A percentile compares a stretch with the other conserved stretches of the same genome.
phyloP scores from a whole-genome alignment of 2,797 vertebrate species.

The Danio aesculapii region DNA sequence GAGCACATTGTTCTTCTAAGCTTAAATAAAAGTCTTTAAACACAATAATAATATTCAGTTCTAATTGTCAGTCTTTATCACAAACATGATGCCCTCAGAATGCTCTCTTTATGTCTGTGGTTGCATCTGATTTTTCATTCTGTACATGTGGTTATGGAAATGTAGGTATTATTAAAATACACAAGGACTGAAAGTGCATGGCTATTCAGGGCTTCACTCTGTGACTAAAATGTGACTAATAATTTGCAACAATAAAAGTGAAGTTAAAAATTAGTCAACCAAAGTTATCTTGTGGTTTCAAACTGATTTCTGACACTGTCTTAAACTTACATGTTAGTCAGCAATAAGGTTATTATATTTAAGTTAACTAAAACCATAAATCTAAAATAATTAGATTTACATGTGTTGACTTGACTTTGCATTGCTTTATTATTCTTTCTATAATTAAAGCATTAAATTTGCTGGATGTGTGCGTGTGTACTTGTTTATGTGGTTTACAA shows the following conservation, averaged over 20 bases:
- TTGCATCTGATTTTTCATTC: not conserved
- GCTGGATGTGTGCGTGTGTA: too few species aligned
- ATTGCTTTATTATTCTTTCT: too few species aligned
- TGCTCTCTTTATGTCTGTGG: not conserved
- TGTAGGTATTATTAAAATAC: not conserved
- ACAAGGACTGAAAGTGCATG: not conserved
- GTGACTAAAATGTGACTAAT: not conserved
- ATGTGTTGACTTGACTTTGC: too few species aligned
- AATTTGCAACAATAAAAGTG: not conserved
- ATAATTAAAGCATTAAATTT: too few species aligned
- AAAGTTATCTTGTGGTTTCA: too few species aligned
- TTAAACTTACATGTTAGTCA: not conserved
- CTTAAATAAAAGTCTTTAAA: conserved; percentile 70
- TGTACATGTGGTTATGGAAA: not conserved
- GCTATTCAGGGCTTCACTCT: not conserved
- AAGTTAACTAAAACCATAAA: too few species aligned
- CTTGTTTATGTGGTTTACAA: too few species aligned
- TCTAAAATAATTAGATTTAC: too few species aligned
- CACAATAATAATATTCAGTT: conserved; percentile 27
- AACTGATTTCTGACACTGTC: too few species aligned
- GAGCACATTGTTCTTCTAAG: conserved; percentile 74
- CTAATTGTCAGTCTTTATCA: not conserved
- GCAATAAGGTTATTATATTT: too few species aligned
- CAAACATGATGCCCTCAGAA: not conserved
- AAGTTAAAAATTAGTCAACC: not conserved